Base-by-base conservation (phyloP, 2,113 vertebrate genomes). In the Peucedramus taeniatus region DNA sequence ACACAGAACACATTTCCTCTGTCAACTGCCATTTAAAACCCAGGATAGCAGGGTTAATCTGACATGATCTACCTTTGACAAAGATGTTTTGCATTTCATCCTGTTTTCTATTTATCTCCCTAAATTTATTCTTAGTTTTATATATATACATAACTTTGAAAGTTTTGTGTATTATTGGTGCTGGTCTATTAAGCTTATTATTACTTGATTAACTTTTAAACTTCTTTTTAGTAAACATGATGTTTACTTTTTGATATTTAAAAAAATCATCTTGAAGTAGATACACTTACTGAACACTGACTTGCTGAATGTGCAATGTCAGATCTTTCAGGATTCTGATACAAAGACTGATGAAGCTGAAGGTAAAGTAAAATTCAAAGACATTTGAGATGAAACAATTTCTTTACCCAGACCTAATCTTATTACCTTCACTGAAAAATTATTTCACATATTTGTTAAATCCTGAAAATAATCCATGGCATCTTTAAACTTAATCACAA, bases 11-110 rank as follows among this genome's bases (percentile, higher is more conserved):
- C 19, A 87, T 96, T 96, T 97, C 65, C 84, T 83, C 60, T 87
- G 90, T 93, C 93, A 97, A 91, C 72, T 89, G 53, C 77, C 64
- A 75, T 93, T 95, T 78, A 87, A 93, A 94, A 87, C 11, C 14
- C 15, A 93, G 61, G 30, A 63, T 61, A 84, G 33, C 21, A 16
- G 33, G 78, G 35, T 89, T 96, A 87, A 87, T 78, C 74, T 93
- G 74, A 60, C 72, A 56, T 64, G 39, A 50, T 60, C 49, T 84
- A 71, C 51, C 17, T 93, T 81, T 89, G 84, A 87, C 77, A 94
- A 81, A 93, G 56, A 89, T 18, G 10, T 78, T 96, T 84, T 84
- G 60, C 60, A 63, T 89, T 91, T 91, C 23, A 78, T 11, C 39
- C 35, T 23, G 50, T 87, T 87, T 89, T 84, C 56, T 56, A 35